phyloP scores from a whole-genome alignment of 2,797 vertebrate species.

The Pachyuromys duprasi region DNA sequence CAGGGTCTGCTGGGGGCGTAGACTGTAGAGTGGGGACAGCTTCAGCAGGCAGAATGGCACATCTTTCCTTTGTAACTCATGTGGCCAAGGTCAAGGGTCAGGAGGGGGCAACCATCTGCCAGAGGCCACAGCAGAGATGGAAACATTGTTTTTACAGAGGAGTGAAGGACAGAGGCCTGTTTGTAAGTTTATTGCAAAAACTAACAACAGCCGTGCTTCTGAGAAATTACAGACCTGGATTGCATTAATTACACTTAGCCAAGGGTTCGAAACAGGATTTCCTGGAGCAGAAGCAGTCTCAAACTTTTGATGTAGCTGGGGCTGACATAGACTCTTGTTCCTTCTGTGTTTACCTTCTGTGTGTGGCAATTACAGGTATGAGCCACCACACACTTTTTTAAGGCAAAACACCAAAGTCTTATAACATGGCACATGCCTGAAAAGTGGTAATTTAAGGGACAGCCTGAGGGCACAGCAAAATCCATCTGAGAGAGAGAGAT shows the following conservation, averaged over 20 bases:
- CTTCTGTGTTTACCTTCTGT: not conserved
- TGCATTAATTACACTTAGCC: not conserved
- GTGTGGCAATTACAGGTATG: not conserved
- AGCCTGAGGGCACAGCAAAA: not conserved
- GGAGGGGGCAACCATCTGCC: not conserved
- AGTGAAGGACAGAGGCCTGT: not conserved
- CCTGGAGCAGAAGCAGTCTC: accelerated
- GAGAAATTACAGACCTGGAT: not conserved
- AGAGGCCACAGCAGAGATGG: not conserved
- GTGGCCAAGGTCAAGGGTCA: not conserved
- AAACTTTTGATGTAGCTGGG: not conserved
- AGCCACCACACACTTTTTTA: not conserved
- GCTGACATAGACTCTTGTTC: not conserved
- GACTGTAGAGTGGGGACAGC: no score
- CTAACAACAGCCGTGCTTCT: no score
- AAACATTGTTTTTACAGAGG: not conserved
- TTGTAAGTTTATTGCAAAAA: not conserved
- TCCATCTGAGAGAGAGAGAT: not conserved
- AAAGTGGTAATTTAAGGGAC: not conserved
- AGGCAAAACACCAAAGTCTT: not conserved
- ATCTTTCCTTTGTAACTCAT: no score
- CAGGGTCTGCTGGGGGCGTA: not conserved
- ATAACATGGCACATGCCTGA: not conserved
- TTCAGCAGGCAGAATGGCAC: no score
- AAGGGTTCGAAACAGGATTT: not conserved